These are phyloP conservation scores for Cygnus atratus DNA, from an alignment of 2,113 vertebrate species.

Conservation along the genomic window DNA sequence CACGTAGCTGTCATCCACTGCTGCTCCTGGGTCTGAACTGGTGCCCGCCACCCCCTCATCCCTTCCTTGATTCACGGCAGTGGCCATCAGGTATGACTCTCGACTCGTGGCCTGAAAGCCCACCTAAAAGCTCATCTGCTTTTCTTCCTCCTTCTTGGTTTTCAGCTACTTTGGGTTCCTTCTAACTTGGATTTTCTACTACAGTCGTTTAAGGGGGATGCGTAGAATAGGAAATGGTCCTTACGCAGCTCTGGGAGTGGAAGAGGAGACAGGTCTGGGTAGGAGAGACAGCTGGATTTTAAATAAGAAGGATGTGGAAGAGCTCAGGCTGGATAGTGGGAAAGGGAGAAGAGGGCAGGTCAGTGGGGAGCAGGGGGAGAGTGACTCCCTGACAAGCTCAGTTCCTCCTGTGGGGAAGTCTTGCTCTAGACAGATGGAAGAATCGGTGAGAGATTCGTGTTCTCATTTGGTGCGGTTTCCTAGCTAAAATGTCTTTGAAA, in stretches of 20 bases:
- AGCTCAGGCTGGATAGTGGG: background rate
- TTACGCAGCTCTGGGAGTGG: background rate
- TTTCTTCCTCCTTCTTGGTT: background rate
- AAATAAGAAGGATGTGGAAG: background rate
- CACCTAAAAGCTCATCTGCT: background rate
- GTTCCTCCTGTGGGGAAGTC: background rate
- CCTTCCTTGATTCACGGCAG: background rate
- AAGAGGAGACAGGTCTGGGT: background rate
- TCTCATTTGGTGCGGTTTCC: background rate
- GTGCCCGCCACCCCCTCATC: background rate
- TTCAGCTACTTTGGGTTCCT: background rate
- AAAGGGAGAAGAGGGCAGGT: background rate
- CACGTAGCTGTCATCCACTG: accelerated
- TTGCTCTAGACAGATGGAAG: background rate
- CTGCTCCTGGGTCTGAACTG: background rate
- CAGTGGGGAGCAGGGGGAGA: background rate
- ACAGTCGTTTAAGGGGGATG: background rate
- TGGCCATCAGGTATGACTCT: background rate
- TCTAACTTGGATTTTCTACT: too few relatives aligned
- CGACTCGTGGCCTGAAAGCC: background rate
- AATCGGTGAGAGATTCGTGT: background rate
- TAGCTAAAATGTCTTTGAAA: background rate
- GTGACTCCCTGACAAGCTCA: background rate
- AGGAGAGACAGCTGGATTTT: constrained; percentile 12
- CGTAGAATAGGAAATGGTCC: background rate